Percentiles rank a stretch among this genome's conserved stretches.
Conservation (phyloP, 2,113 vertebrate genomes). For the Puma concolor region DNA sequence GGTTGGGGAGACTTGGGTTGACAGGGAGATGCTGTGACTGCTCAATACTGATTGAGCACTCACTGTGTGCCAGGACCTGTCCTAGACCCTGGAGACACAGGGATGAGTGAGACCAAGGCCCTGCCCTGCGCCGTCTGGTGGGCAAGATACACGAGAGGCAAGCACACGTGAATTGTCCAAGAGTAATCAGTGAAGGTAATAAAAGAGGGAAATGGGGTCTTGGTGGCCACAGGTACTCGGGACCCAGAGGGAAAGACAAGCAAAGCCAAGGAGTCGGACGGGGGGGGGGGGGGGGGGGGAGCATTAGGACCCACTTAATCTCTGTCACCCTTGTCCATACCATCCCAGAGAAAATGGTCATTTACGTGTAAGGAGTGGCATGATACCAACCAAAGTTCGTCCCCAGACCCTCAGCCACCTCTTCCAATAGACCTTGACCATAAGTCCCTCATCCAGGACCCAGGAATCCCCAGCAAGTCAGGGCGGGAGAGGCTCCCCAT, state of each 20-base stretch:
- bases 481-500: background rate
- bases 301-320: background rate
- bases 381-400: background rate
- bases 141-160: background rate
- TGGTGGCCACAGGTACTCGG: background rate
- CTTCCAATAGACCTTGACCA: background rate
- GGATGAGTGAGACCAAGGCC: background rate
- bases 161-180: background rate
- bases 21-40: background rate
- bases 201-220: background rate
- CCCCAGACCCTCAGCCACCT: background rate
- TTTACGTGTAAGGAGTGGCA: background rate
- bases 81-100: background rate
- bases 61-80: background rate
- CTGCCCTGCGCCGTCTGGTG: accelerated
- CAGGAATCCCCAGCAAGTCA: background rate
- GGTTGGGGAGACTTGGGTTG: background rate
- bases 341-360: background rate
- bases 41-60: background rate
- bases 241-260: background rate
- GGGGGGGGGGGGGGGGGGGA: too few relatives aligned
- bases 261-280: background rate
- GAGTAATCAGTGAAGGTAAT: background rate
- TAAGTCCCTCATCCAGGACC: background rate
- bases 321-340: background rate